Evolutionary conservation across 2,797 vertebrate genomes (phyloP).

Genomic region (Hippopotamyrus pictus): DNA sequence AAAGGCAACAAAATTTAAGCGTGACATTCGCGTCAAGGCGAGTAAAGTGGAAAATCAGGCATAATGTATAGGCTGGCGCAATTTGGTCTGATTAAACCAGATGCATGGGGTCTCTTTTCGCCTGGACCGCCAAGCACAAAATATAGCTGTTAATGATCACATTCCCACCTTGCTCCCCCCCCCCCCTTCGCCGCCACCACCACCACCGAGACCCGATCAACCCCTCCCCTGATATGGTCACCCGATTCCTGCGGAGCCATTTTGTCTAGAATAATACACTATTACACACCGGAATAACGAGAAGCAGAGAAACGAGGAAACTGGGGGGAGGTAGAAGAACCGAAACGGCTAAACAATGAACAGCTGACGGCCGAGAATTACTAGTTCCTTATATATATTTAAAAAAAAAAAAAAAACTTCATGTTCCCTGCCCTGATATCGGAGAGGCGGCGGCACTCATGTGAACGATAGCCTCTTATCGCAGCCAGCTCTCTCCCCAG

Average conservation of each 20-base stretch:
- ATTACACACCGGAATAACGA: slow-evolving; percentile 31
- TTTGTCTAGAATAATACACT: slow-evolving; percentile 59
- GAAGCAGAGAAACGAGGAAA: slow-evolving; percentile 26
- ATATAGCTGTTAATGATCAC: neutral
- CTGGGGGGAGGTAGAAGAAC: slow-evolving; percentile 30
- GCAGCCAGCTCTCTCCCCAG: slow-evolving; percentile 32
- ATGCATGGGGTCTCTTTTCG: neutral
- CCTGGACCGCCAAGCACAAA: neutral
- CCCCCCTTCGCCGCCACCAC: neutral
- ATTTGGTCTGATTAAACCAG: neutral
- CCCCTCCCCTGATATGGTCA: slow-evolving; percentile 52
- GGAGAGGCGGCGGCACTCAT: slow-evolving; percentile 19
- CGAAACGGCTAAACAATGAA: slow-evolving; percentile 21
- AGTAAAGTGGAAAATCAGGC: neutral
- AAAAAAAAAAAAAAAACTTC: neutral
- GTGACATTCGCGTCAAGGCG: neutral
- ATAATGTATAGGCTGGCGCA: neutral
- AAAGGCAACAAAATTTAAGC: neutral
- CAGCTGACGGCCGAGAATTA: slow-evolving; percentile 18
- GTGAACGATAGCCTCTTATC: slow-evolving; percentile 35
- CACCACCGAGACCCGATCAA: neutral
- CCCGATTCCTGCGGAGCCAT: slow-evolving; percentile 73
- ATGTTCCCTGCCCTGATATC: slow-evolving; percentile 22
- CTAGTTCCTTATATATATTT: slow-evolving; percentile 24
- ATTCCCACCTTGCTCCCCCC: slow-evolving; percentile 40